phyloP scores from a whole-genome alignment of 2,113 vertebrate genomes.

The Gobio gobio region DNA sequence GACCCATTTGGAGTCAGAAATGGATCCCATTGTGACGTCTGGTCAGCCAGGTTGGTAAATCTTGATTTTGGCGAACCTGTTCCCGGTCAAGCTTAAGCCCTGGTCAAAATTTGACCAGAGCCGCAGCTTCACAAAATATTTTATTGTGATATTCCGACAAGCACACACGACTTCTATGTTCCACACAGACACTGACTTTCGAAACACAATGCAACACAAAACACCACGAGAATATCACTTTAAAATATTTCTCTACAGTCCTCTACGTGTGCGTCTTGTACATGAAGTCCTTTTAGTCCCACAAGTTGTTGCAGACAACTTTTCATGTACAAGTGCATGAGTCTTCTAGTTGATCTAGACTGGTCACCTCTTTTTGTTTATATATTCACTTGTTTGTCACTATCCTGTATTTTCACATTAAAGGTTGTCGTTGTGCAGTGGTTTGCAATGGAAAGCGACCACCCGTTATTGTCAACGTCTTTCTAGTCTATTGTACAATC shows the following conservation, averaged over 20 bases:
- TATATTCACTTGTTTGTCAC: conserved; percentile 42
- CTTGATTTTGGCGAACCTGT: conserved; percentile 85
- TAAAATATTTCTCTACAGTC: conserved; percentile 71
- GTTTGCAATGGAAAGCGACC: conserved; percentile 75
- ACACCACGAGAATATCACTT: conserved; percentile 86
- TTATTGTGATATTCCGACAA: conserved; percentile 93
- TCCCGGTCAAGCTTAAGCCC: conserved; percentile 81
- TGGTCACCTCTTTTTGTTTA: conserved; percentile 29
- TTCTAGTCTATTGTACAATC: conserved; percentile 74
- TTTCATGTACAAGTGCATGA: conserved; percentile 93
- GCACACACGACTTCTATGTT: background rate
- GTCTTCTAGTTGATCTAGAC: conserved; percentile 17
- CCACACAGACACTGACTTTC: background rate
- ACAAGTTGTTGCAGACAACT: conserved; percentile 89
- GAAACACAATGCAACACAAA: conserved; percentile 56
- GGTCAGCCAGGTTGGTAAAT: conserved; percentile 94
- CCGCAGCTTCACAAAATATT: conserved; percentile 91
- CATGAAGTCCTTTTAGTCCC: conserved; percentile 87
- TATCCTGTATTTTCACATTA: conserved; percentile 56
- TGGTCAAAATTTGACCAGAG: conserved; percentile 88
- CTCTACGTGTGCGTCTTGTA: conserved; percentile 86
- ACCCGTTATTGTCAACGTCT: background rate
- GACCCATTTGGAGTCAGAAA: conserved; percentile 80
- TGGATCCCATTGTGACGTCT: conserved; percentile 80
- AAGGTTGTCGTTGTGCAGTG: conserved; percentile 61